Base-by-base conservation (phyloP, 1,140 invertebrate genomes). In the Bursaphelenchus mucronatus region DNA sequence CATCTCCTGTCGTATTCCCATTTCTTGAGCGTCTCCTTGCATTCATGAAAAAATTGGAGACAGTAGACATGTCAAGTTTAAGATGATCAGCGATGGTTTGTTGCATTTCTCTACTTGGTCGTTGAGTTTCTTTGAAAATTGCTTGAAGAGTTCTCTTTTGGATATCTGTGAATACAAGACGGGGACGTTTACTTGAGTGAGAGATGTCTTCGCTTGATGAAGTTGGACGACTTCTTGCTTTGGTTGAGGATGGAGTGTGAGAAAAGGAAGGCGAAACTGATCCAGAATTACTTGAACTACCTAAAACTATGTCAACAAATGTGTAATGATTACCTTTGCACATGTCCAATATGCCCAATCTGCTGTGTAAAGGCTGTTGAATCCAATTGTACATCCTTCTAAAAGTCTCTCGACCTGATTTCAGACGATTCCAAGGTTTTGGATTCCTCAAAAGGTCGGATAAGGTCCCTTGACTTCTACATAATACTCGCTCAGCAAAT, bases 11-110 rank as follows among this genome's bases (percentile, higher is more conserved):
- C n/a, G 51, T 43, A 53, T 47, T 71, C 13, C 70, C 70, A 57
- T 76, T 76, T 41, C 71, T 21, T 21, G 74, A 71, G 61, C 95
- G 87, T 71, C 94, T 87, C 57, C 95, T 85, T 30, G 94, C 94
- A 83, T 99, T 99, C 95, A 99, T 99, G 86, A 98, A 98, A 86
- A 98, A 99, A 83, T 99, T 99, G 19, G 94, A 94, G 17, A 99
- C 95, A 17, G 95, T 99, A 41, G 92, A 95, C 39, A 96, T 92
- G 82, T 97, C 94, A 64, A 99, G 86, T 67, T 94, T 93, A 71
- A 98, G 85, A 82, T 98, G 94, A 71, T 94, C 87, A 40, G 94
- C 94, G 84, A 98, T 98, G 69, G 94, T 97, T 74, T 96, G 92
- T 86, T 98, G 95, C 95, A 98, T 98, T 85, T 98, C 95, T 84